These are phyloP conservation scores for Lophotriccus pileatus DNA, from an alignment of 2,797 vertebrate species.

Conservation along the genomic window DNA sequence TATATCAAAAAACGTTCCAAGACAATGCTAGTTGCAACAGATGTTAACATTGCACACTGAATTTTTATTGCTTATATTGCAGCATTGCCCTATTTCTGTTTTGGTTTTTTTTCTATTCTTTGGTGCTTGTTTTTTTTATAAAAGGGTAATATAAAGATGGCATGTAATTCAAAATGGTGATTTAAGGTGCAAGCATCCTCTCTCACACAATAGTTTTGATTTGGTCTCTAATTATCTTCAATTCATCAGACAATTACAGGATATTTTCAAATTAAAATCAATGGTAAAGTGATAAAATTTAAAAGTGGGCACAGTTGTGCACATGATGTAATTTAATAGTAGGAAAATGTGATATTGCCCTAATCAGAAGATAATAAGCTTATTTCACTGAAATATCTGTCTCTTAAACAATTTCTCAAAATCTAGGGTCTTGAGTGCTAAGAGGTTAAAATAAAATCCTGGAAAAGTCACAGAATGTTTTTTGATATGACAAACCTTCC, in stretches of 20 bases:
- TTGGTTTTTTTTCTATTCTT: background rate
- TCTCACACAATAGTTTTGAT: background rate
- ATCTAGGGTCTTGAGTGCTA: background rate
- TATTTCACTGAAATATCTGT: background rate
- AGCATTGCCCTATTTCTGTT: background rate
- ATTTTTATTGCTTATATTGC: background rate
- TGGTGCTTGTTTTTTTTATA: background rate
- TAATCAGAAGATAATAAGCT: background rate
- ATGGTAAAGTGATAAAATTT: background rate
- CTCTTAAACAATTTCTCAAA: background rate
- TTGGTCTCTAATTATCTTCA: background rate
- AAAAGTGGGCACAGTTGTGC: background rate
- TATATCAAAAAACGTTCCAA: background rate
- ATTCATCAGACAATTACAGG: background rate
- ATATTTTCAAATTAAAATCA: constrained; percentile 13
- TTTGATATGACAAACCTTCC: background rate
- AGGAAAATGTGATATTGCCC: background rate
- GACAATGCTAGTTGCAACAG: background rate
- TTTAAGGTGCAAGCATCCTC: background rate
- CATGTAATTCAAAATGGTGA: background rate
- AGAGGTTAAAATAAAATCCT: background rate
- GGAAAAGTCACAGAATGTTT: background rate
- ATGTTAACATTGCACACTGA: background rate
- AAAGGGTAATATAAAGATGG: background rate
- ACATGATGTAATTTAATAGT: background rate